Conservation (phyloP, 2,888 invertebrate species). For the Meloe dianella region DNA sequence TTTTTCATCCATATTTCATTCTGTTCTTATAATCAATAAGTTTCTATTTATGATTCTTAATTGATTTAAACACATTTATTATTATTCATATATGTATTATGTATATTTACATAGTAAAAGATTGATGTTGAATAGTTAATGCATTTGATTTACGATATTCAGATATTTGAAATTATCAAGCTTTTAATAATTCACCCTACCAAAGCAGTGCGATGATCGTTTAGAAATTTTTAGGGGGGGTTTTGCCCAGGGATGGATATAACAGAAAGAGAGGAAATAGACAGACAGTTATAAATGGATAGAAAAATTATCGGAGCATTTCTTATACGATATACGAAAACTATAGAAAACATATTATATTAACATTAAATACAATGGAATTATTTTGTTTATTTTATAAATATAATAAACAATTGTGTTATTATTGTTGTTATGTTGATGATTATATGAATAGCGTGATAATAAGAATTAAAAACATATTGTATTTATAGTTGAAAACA, state of each 20-base stretch:
- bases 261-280: conserved; percentile 66
- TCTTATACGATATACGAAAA: conserved; percentile 55
- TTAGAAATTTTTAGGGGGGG: conserved; percentile 28
- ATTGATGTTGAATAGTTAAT: conserved; percentile 12
- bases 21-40: too few relatives aligned
- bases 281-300: conserved; percentile 74
- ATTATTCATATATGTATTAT: conserved; percentile 3
- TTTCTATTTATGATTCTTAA: not conserved
- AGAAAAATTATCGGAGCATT: conserved; percentile 72
- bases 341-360: conserved; percentile 28
- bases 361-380: conserved; percentile 28
- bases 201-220: conserved; percentile 47
- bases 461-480: conserved; percentile 37
- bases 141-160: conserved; percentile 49
- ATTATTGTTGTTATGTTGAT: not conserved
- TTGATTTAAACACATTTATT: not conserved
- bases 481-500: conserved; percentile 26
- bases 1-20: too few relatives aligned
- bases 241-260: conserved; percentile 49
- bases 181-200: conserved; percentile 55
- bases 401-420: not conserved
- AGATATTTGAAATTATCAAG: conserved; percentile 52
- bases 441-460: conserved; percentile 19
- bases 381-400: conserved; percentile 19
- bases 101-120: not conserved